A percentile compares a stretch with the other conserved stretches of the same genome.
Evolutionary conservation across 1,140 invertebrate species (phyloP).

Genomic region (Microplitis demolitor): DNA sequence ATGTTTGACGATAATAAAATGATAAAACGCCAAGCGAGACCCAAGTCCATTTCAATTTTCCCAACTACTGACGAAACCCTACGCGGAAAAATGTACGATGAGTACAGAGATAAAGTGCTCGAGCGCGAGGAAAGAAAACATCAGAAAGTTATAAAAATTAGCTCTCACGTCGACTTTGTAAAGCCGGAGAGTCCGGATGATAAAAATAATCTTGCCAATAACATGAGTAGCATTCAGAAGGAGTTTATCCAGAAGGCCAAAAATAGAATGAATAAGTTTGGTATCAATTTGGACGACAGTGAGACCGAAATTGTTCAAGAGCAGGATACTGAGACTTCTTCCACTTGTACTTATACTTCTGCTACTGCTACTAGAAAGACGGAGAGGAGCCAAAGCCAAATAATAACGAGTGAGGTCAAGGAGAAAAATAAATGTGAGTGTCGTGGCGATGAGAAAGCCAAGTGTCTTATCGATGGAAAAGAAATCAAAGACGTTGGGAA

Average conservation of each 20-base stretch:
- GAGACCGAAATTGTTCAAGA: constrained; percentile 50
- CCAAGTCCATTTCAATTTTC: constrained; percentile 49
- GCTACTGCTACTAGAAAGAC: too few species aligned
- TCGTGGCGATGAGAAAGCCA: constrained; percentile 50
- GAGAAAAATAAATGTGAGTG: constrained; percentile 33
- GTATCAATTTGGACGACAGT: constrained; percentile 64
- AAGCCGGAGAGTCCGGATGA: constrained; percentile 13
- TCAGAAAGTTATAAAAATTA: constrained; percentile 79
- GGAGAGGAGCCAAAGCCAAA: not conserved
- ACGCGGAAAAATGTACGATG: constrained; percentile 79
- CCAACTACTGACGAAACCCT: constrained; percentile 69
- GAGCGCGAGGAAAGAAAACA: constrained; percentile 78
- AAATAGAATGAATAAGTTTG: constrained; percentile 65
- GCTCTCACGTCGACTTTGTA: constrained; percentile 44
- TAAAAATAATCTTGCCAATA: constrained; percentile 41
- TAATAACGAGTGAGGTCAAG: not conserved
- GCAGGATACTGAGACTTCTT: constrained; percentile 8
- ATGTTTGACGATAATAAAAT: constrained; percentile 10
- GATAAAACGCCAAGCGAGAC: constrained; percentile 25
- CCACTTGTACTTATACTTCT: not conserved
- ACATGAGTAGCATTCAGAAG: constrained; percentile 67
- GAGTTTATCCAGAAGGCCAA: constrained; percentile 76
- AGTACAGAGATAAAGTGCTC: constrained; percentile 78
- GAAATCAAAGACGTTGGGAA: constrained; percentile 66
- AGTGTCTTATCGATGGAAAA: constrained; percentile 67